Evolutionary conservation across 2,888 invertebrate species (phyloP).

Genomic region (Himalopsyche tibetana): DNA sequence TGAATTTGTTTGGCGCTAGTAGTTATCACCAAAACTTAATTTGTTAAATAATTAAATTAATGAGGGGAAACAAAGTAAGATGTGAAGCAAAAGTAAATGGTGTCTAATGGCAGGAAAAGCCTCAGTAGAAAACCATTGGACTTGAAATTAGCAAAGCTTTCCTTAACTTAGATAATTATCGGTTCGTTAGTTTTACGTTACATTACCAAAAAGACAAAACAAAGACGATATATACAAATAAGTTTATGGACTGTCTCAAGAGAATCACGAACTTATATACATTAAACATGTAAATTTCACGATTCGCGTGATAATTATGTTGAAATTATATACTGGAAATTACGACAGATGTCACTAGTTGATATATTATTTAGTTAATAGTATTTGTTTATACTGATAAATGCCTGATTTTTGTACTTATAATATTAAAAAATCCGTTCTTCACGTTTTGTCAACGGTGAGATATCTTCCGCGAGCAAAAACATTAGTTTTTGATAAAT

Average conservation of each 20-base stretch:
- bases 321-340: too few species aligned
- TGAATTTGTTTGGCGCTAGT: background rate
- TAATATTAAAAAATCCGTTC: too few species aligned
- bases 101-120: slow-evolving; percentile 11
- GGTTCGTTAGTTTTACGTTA: background rate
- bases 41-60: background rate
- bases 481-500: too few species aligned
- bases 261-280: too few species aligned
- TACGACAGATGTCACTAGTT: too few species aligned
- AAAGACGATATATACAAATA: background rate
- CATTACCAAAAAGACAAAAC: background rate
- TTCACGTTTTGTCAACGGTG: too few species aligned
- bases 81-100: slow-evolving; percentile 32
- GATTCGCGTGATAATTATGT: too few species aligned
- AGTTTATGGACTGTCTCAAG: background rate
- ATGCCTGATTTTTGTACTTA: too few species aligned
- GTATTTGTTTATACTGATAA: too few species aligned
- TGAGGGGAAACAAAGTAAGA: slow-evolving; percentile 38
- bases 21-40: background rate
- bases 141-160: slow-evolving; percentile 24
- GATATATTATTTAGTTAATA: too few species aligned
- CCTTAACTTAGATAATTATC: slow-evolving; percentile 40
- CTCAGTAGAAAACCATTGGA: slow-evolving; percentile 5
- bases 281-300: too few species aligned
- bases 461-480: too few species aligned